A percentile compares a stretch with the other conserved stretches of the same genome.
Conservation (phyloP, 2,797 vertebrate genomes). For the Pipistrellus kuhlii region DNA sequence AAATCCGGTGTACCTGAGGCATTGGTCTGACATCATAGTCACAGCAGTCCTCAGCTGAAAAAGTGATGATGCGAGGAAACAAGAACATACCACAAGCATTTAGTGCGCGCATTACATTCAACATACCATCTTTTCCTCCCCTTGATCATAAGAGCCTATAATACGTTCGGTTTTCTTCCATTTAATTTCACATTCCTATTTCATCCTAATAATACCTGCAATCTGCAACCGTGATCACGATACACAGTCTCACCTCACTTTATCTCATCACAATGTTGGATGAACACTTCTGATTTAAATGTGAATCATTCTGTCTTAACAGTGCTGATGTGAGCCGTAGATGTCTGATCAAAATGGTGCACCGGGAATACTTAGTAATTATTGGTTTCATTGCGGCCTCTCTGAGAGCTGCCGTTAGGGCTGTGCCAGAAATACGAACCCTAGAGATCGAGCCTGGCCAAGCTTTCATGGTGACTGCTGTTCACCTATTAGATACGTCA, state of each 20-base stretch:
- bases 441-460: constrained; percentile 60
- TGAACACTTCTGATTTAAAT: constrained; percentile 81
- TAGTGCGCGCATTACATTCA: constrained; percentile 50
- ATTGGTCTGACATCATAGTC: constrained; percentile 34
- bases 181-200: constrained; percentile 73
- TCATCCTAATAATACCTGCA: constrained; percentile 73
- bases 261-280: constrained; percentile 74
- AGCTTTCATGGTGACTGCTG: constrained; percentile 53
- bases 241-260: constrained; percentile 79
- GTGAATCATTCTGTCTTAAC: constrained; percentile 77
- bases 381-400: constrained; percentile 73
- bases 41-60: not conserved
- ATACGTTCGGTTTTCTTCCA: constrained; percentile 68
- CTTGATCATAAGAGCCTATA: constrained; percentile 25
- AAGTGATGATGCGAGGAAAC: constrained; percentile 64
- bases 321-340: constrained; percentile 35
- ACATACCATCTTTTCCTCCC: constrained; percentile 29
- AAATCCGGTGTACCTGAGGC: constrained; percentile 11
- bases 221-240: constrained; percentile 72
- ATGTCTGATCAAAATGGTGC: constrained; percentile 70
- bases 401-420: constrained; percentile 46
- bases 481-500: constrained; percentile 73
- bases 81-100: constrained; percentile 50
- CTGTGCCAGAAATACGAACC: constrained; percentile 54
- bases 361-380: constrained; percentile 72